Evolutionary conservation across 2,797 vertebrate species (phyloP).

Genomic region (Hemitrygon akajei): DNA sequence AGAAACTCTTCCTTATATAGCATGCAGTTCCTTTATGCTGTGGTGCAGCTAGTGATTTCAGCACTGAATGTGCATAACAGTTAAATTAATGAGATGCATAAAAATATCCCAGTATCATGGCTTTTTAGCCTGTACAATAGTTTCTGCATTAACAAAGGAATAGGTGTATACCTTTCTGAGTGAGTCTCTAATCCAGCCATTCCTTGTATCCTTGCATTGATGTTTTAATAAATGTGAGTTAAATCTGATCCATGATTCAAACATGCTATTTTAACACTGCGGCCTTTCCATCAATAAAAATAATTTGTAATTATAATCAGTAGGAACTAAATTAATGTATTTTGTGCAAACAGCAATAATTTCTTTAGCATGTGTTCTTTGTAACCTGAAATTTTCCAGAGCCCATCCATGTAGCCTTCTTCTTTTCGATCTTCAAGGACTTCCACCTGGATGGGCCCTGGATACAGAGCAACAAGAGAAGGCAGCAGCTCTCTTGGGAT

Average conservation of each 20-base stretch:
- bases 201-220: background rate
- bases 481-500: too few relatives aligned
- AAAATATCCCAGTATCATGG: background rate
- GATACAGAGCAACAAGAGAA: too few relatives aligned
- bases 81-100: background rate
- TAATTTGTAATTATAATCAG: background rate
- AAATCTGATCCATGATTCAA: background rate
- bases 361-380: background rate
- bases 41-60: background rate
- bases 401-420: too few relatives aligned
- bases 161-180: background rate
- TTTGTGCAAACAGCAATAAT: background rate
- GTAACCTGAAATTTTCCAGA: background rate
- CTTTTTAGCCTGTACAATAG: background rate
- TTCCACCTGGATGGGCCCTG: too few relatives aligned
- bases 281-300: background rate
- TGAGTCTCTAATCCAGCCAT: background rate
- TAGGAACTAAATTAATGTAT: background rate
- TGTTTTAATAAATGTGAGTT: background rate
- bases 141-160: background rate
- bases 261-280: background rate
- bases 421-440: too few relatives aligned
- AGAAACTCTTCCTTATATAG: background rate
- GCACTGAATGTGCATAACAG: background rate
- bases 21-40: background rate